A percentile compares a stretch with the other conserved stretches of the same genome.
These are phyloP conservation scores for Ptychochromis oligacanthus DNA, from an alignment of 2,113 vertebrate genomes.

Conservation along the genomic window DNA sequence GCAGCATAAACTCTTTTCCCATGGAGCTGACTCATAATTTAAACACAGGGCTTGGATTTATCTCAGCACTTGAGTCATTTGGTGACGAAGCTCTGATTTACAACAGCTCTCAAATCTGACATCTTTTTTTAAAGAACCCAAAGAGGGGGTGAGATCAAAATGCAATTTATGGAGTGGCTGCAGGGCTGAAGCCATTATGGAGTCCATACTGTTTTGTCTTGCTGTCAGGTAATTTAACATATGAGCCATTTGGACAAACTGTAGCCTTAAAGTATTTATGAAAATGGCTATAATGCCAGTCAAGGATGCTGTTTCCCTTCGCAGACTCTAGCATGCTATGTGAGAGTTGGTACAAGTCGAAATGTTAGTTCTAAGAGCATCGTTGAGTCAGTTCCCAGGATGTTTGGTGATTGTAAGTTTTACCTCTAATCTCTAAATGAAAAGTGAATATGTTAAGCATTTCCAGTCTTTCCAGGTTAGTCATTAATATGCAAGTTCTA, in stretches of 20 bases:
- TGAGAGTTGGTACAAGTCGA: neutral
- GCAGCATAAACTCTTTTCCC: constrained; percentile 65
- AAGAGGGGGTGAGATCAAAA: constrained; percentile 40
- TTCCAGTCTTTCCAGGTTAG: constrained; percentile 33
- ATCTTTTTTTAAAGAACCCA: constrained; percentile 21
- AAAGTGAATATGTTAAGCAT: constrained; percentile 29
- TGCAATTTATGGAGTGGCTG: constrained; percentile 9
- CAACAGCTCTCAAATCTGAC: constrained; percentile 24
- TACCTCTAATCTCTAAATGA: constrained; percentile 17
- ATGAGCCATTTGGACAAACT: constrained; percentile 40
- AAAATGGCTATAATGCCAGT: constrained; percentile 46
- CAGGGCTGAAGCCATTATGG: constrained; percentile 30
- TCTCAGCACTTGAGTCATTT: constrained; percentile 27
- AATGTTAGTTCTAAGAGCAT: neutral
- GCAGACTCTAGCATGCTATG: neutral
- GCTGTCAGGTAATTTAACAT: constrained; percentile 28
- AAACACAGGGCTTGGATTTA: constrained; percentile 49
- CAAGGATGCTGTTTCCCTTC: neutral
- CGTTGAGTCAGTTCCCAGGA: neutral
- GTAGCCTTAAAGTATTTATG: constrained; percentile 44
- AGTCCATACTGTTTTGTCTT: constrained; percentile 30
- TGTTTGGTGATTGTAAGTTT: neutral
- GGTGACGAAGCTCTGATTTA: constrained; percentile 50
- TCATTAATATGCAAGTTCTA: constrained; percentile 61
- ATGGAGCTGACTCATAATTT: constrained; percentile 61